phyloP scores from a whole-genome alignment of 2,113 vertebrate species.

The Microtus pennsylvanicus region DNA sequence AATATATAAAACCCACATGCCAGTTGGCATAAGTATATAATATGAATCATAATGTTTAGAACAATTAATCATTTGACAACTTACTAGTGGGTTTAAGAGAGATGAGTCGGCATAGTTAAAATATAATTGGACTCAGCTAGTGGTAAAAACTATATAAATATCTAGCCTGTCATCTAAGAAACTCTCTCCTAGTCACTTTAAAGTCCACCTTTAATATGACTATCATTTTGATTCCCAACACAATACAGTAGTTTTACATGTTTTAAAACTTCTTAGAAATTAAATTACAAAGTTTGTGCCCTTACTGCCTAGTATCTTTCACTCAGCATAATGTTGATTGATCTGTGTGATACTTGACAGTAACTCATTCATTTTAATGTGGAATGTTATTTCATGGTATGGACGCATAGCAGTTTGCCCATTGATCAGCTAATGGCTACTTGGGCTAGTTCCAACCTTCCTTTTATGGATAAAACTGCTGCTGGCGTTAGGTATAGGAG shows the following conservation, averaged over 20 bases:
- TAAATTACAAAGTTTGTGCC: background rate
- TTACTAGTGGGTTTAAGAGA: background rate
- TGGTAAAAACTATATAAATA: background rate
- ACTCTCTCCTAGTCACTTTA: background rate
- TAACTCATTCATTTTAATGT: background rate
- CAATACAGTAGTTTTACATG: background rate
- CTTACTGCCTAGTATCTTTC: background rate
- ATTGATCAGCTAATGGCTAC: background rate
- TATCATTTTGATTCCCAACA: background rate
- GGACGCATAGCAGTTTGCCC: background rate
- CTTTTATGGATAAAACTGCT: background rate
- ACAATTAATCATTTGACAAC: constrained; percentile 3
- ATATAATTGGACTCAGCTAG: background rate
- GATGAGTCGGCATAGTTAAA: background rate
- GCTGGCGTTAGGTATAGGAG: background rate
- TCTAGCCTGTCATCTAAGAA: background rate
- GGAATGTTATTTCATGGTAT: background rate
- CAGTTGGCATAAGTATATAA: background rate
- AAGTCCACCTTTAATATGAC: background rate
- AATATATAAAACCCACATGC: background rate
- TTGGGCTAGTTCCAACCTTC: background rate
- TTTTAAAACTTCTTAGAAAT: background rate
- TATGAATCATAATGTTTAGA: background rate
- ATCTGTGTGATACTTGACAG: background rate
- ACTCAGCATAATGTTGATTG: background rate